These are phyloP conservation scores for Poicephalus meyeri DNA, from an alignment of 2,113 vertebrate genomes.

Conservation along the genomic window DNA sequence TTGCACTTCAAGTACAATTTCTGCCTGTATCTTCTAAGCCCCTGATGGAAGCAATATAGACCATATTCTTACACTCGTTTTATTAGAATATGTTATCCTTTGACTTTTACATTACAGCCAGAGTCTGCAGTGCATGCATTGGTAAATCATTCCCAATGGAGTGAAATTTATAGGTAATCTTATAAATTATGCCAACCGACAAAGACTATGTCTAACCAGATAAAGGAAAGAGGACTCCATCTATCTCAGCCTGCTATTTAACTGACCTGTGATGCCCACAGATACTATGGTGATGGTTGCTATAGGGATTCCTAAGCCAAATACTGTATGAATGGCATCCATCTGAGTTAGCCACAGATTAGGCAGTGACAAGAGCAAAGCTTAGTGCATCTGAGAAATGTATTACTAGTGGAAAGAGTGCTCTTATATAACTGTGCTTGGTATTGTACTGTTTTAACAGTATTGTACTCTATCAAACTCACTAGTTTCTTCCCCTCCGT, in stretches of 20 bases:
- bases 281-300: conserved; percentile 31
- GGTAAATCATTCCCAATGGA: background rate
- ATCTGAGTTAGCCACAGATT: conserved; percentile 31
- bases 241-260: background rate
- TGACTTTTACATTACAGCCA: background rate
- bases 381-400: conserved; percentile 14
- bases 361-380: background rate
- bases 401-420: conserved; percentile 19
- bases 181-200: background rate
- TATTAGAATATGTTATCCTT: background rate
- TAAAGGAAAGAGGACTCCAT: background rate
- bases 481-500: background rate
- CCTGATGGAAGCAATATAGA: background rate
- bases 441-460: conserved; percentile 19
- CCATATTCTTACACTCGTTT: background rate
- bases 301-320: conserved; percentile 35
- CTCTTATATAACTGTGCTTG: background rate
- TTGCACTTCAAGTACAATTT: background rate
- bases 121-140: background rate
- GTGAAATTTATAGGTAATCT: background rate
- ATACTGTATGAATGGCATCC: conserved; percentile 18
- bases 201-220: background rate
- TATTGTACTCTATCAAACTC: conserved; percentile 21
- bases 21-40: background rate
- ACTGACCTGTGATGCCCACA: background rate